Conservation (phyloP, 2,797 vertebrate genomes). For the Schizothorax lantsangensis region DNA sequence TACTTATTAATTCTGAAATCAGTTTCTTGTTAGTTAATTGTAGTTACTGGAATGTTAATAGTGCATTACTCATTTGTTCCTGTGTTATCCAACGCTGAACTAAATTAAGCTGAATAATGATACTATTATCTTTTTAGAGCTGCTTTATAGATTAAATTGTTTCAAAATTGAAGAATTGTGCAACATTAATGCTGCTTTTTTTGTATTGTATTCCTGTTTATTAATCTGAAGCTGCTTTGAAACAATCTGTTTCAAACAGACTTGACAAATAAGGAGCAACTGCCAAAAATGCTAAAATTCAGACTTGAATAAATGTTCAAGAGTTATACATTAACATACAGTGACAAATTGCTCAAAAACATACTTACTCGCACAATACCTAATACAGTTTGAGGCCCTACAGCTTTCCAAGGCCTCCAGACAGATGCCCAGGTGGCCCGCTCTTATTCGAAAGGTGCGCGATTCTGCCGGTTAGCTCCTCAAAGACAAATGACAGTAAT, state of each 20-base stretch:
- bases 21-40: not conserved
- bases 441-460: not conserved
- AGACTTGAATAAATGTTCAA: not conserved
- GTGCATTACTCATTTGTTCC: not conserved
- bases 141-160: not conserved
- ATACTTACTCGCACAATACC: not conserved
- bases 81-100: not conserved
- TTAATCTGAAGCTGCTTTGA: not conserved
- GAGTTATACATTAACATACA: not conserved
- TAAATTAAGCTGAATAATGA: not conserved
- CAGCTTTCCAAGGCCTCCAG: not conserved
- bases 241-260: not conserved
- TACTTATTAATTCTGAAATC: not conserved
- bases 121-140: not conserved
- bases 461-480: slow-evolving; percentile 38
- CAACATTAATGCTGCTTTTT: not conserved
- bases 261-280: not conserved
- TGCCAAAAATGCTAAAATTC: not conserved
- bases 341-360: not conserved
- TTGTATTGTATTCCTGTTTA: not conserved
- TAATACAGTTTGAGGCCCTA: not conserved
- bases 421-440: not conserved
- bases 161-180: not conserved
- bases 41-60: not conserved
- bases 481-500: slow-evolving; percentile 51